Conservation (phyloP, 64 coral and sea anemone species). For the Exaiptasia diaphana region DNA sequence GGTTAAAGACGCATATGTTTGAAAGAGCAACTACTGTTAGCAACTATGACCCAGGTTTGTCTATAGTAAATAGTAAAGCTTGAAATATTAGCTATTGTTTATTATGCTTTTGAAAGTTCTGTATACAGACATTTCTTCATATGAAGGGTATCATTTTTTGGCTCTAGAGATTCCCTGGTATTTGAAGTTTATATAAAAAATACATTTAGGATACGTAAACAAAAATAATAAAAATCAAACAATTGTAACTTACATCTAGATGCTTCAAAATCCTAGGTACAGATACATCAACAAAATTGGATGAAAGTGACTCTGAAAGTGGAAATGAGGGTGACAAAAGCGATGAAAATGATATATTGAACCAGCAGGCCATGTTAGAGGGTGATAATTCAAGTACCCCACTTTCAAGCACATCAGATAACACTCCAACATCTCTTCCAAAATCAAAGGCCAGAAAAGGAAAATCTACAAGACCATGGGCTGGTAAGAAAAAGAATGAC, state of each 20-base stretch:
- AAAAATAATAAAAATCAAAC: too few species aligned
- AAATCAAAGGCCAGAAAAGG: background rate
- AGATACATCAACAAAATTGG: background rate
- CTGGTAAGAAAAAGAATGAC: background rate
- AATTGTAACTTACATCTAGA: too few species aligned
- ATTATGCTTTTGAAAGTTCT: too few species aligned
- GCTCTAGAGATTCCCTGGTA: too few species aligned
- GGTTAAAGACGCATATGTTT: constrained; percentile 1
- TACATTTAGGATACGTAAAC: too few species aligned
- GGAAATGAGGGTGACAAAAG: background rate
- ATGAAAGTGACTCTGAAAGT: background rate
- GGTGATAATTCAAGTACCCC: background rate
- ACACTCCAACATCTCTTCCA: background rate
- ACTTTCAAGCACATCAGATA: background rate
- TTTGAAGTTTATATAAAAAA: too few species aligned
- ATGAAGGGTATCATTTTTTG: too few species aligned
- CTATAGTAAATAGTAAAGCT: background rate
- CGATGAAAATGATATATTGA: background rate
- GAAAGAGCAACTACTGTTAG: background rate
- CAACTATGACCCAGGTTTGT: background rate
- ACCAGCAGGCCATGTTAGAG: background rate
- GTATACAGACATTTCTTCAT: too few species aligned
- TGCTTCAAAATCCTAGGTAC: background rate
- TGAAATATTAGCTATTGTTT: too few species aligned
- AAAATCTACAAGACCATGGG: background rate